Base-by-base conservation (phyloP, 2,888 invertebrate species). In the Strigamia maritima region DNA sequence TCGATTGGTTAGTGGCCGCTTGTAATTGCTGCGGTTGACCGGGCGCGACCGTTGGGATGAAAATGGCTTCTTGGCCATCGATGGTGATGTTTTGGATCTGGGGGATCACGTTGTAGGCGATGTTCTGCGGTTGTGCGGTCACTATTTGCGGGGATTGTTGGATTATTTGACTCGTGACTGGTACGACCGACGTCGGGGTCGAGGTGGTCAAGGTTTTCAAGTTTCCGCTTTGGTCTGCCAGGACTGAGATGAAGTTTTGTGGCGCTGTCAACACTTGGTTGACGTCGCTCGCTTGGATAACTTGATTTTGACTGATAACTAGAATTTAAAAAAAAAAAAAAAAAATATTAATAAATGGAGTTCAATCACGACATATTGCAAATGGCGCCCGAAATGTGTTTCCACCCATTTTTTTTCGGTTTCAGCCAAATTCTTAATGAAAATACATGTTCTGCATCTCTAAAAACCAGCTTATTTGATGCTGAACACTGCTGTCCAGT, bases 61-160 rank as follows among this genome's bases (percentile, higher is more conserved):
- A 94, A 26, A 96, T 89, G 0, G 95, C 95, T 84, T 97, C 95
- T 85, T 96, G 95, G 0, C 95, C 95, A 85, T 97, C 96, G 24
- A 96, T 92, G 24, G 94, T 95, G 79, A 97, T 93, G 0, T 95
- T 93, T 86, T 96, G 96, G 91, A 95, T 92, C 44, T 83, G 83
- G n/a, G 85, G 85, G 35, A 86, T 83, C 31, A 87, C 84, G 82
- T 84, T 87, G 83, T 86, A 87, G 90, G 92, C 82, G 28, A 86
- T 82, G 35, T 84, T 84, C 10, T 86, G 85, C 76, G 84, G 84
- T 4, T 85, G 84, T 1, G 84, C 85, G 1, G 84, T 85, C 16
- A 85, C 85, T 6, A 86, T 83, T 26, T 85, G 82, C 12, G 74
- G 70, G 16, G 82, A 80, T 74, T 83, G 81, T 84, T 88, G 89